Base-by-base conservation (phyloP, 2,113 vertebrate species). In the Leuciscus idus region DNA sequence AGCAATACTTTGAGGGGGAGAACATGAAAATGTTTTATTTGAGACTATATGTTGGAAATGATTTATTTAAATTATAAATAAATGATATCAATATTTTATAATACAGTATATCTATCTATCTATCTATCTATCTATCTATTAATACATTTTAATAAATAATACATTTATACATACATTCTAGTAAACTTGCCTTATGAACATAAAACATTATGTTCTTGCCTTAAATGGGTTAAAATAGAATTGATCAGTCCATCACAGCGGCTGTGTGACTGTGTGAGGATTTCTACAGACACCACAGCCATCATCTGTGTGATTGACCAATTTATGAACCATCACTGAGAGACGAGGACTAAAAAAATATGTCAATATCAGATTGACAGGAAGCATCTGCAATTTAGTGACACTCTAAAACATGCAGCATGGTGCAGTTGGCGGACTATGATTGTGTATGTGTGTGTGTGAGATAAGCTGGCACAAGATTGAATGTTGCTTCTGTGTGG, bases 401-500 rank as follows among this genome's bases (percentile, higher is more conserved):
- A n/a, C 68, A 43, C 23, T 57, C 50, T 39, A 73, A 72, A 82
- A 43, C 50, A 55, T 73, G 33, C 82, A 39, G 48, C 68, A 26
- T 15, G 50, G 50, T 19, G 82, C 82, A 73, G 8, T 57, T 84
- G 23, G 57, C 66, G 9, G 68, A 59, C 82, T 57, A 26, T 4
- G 68, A 84, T 68, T 66, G 52, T 80, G n/a, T 21, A 21, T 57
- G 61, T 81, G 79, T 66, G 79, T 21, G n/a, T 2, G 10, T 2
- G 50, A 72, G 84, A 79, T 86, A 86, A 82, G 57, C 70, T 46
- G 43, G 57, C 59, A 81, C 68, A 76, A 66, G 39, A 82, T 23
- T n/a, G 73, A 55, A 68, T 15, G 46, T 68, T 81, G 62, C 52
- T 70, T 80, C 72, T 77, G 80, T 83, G 68, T 83, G 26, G 68